phyloP scores from a whole-genome alignment of 2,797 vertebrate genomes.

The Microhierax caerulescens region DNA sequence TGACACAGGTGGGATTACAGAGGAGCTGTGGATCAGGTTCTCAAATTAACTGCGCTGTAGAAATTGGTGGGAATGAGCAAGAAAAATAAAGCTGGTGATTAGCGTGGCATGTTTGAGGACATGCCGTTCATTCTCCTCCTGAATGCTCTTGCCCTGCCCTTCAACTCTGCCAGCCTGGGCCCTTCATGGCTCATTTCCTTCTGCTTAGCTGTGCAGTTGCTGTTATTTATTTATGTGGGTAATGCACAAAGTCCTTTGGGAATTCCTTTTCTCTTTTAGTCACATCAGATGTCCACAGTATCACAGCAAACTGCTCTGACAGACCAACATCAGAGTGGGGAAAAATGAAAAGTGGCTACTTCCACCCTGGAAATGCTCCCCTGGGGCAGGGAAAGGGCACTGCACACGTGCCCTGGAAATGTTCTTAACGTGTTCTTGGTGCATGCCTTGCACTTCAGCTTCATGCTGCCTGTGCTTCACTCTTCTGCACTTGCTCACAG shows the following conservation, averaged over 20 bases:
- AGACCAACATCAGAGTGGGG: not conserved
- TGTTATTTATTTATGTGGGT: slow-evolving; percentile 33
- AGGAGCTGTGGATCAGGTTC: not conserved
- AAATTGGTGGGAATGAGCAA: not conserved
- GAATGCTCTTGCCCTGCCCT: slow-evolving; percentile 54
- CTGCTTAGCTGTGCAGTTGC: slow-evolving; percentile 56
- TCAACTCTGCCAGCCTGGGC: slow-evolving; percentile 47
- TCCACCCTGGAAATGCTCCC: not conserved
- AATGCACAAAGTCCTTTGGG: slow-evolving; percentile 18
- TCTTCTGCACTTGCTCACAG: not conserved
- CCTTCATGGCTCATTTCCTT: slow-evolving; percentile 48
- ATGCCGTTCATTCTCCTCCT: not conserved
- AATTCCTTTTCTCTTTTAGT: slow-evolving; percentile 31
- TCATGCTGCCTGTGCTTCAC: not conserved
- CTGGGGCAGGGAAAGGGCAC: not conserved
- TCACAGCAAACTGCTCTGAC: not conserved
- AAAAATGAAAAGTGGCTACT: not conserved
- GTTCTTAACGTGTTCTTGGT: not conserved
- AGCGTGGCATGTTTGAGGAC: not conserved
- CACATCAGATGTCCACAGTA: not conserved
- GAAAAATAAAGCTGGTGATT: not conserved
- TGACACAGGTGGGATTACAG: not conserved
- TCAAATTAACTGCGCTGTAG: not conserved
- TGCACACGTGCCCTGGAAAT: not conserved
- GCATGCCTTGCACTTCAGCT: not conserved